A percentile compares a stretch with the other conserved stretches of the same genome.
Evolutionary conservation across 1,140 invertebrate genomes (phyloP).

Genomic region (Trichoplusia ni): DNA sequence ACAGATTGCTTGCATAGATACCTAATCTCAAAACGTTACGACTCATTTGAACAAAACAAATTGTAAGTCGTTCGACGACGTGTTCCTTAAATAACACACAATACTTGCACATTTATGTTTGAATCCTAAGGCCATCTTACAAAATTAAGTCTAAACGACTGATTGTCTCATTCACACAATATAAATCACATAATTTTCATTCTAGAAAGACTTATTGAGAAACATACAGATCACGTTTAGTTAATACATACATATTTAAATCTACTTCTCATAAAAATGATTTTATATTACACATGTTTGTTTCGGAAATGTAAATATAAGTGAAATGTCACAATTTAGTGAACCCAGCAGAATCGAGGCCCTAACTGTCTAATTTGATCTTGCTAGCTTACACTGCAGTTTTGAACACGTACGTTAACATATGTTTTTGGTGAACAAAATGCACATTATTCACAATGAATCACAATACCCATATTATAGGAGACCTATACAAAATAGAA

Average conservation of each 20-base stretch:
- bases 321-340: background rate
- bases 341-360: background rate
- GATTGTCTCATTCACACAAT: background rate
- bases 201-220: background rate
- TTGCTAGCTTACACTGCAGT: conserved; percentile 17
- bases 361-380: conserved; percentile 24
- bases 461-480: no score
- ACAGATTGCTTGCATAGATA: no score
- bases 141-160: background rate
- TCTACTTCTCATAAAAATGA: conserved; percentile 3
- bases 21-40: no score
- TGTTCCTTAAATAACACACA: conserved; percentile 9
- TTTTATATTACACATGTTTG: conserved; percentile 9
- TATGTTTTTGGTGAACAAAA: conserved; percentile 20
- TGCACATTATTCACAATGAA: conserved; percentile 6
- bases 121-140: conserved; percentile 9
- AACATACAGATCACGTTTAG: background rate
- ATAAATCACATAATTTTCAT: background rate
- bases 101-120: conserved; percentile 8
- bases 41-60: background rate
- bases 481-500: no score
- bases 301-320: conserved; percentile 1
- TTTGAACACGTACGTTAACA: background rate
- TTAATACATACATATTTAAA: background rate
- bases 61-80: conserved; percentile 6